Evolutionary conservation across 2,888 invertebrate species (phyloP).

Genomic region (Auanema sp.): DNA sequence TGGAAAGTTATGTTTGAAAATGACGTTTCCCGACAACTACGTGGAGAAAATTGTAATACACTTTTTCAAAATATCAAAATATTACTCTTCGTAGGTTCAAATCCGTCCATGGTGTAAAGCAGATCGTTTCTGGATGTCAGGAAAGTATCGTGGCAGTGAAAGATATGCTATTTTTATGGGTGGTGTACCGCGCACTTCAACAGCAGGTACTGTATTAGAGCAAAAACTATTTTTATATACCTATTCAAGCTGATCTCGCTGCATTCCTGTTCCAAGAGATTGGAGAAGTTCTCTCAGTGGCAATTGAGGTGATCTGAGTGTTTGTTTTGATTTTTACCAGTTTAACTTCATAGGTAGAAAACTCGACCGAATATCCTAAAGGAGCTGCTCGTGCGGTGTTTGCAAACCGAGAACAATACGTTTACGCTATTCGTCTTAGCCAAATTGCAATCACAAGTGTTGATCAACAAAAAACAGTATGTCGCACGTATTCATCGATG

Average conservation of each 20-base stretch:
- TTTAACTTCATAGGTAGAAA: neutral
- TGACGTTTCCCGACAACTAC: too few species aligned
- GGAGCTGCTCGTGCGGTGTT: constrained; percentile 8
- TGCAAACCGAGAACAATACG: neutral
- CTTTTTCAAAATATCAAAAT: too few species aligned
- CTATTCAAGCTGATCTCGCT: neutral
- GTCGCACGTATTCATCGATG: too few species aligned
- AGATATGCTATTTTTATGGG: neutral
- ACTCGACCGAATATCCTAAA: constrained; percentile 1
- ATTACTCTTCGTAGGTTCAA: neutral
- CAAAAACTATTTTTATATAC: neutral
- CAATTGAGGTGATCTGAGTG: neutral
- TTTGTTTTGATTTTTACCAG: too few species aligned
- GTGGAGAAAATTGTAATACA: too few species aligned
- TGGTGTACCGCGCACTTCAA: neutral
- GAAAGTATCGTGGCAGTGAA: too few species aligned
- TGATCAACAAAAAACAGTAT: too few species aligned
- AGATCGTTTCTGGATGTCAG: neutral
- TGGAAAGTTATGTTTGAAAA: too few species aligned
- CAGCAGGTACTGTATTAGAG: neutral
- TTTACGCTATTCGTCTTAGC: neutral
- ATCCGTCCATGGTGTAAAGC: neutral
- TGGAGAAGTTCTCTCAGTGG: neutral
- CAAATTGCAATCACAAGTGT: too few species aligned
- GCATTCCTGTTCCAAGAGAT: neutral